A percentile compares a stretch with the other conserved stretches of the same genome.
Evolutionary conservation across 2,797 vertebrate species (phyloP).

Genomic region (Parotocinclus haroldoi): DNA sequence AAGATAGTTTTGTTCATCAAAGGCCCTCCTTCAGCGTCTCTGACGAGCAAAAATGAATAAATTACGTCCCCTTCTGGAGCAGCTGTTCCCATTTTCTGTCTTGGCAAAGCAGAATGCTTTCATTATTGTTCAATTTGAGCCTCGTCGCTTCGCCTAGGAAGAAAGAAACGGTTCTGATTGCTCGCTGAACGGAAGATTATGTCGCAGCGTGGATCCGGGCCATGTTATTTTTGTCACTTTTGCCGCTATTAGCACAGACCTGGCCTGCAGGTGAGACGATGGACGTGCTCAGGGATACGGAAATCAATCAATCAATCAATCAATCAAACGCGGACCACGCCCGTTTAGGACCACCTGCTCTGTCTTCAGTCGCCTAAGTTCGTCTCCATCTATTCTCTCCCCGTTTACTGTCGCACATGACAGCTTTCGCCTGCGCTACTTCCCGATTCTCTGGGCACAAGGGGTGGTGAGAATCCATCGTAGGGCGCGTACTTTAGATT

Average conservation of each 20-base stretch:
- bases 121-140: conserved; percentile 43
- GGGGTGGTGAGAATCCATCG: too few relatives aligned
- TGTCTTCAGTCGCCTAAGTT: too few relatives aligned
- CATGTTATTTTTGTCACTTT: conserved; percentile 5
- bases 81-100: conserved; percentile 37
- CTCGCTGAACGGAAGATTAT: conserved; percentile 37
- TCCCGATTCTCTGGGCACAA: too few relatives aligned
- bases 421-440: too few relatives aligned
- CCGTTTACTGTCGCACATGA: too few relatives aligned
- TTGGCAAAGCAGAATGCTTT: conserved; percentile 30
- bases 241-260: not conserved
- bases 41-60: conserved; percentile 42
- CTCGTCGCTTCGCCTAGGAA: conserved; percentile 31
- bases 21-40: conserved; percentile 9
- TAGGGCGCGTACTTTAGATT: too few relatives aligned
- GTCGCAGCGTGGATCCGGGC: conserved; percentile 10
- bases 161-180: conserved; percentile 21
- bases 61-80: conserved; percentile 30
- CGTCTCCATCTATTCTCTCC: too few relatives aligned
- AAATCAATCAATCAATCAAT: too few relatives aligned
- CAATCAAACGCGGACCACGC: too few relatives aligned
- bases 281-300: too few relatives aligned
- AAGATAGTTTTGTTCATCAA: conserved; percentile 35
- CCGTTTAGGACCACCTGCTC: too few relatives aligned
- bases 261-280: too few relatives aligned